Conservation (phyloP, 2,888 invertebrate genomes). For the Apodemia duryi region DNA sequence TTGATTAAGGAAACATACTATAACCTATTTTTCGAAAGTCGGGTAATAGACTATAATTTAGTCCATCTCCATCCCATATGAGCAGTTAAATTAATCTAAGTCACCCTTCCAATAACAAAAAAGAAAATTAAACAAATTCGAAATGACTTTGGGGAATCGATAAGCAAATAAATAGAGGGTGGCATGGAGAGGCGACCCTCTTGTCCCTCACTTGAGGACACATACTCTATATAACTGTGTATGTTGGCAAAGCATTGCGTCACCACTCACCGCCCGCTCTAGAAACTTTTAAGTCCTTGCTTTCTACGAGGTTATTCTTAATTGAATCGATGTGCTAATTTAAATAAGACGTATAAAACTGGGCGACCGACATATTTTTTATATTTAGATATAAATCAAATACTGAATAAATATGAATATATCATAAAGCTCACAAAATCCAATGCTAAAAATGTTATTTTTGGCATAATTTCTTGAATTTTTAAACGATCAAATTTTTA, state of each 20-base stretch:
- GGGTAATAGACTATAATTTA: not conserved
- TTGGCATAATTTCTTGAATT: no score
- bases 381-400: no score
- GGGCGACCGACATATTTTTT: no score
- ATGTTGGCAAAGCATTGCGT: constrained; percentile 43
- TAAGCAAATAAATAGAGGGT: constrained; percentile 62
- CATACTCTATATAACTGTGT: constrained; percentile 42
- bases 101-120: constrained; percentile 22
- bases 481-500: no score
- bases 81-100: not conserved
- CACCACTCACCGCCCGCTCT: constrained; percentile 34
- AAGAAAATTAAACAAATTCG: constrained; percentile 42
- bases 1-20: no score
- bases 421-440: no score
- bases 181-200: constrained; percentile 40
- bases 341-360: no score
- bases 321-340: not conserved
- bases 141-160: constrained; percentile 52
- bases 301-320: not conserved
- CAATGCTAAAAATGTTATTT: no score
- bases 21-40: not conserved
- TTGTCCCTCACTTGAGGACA: constrained; percentile 31
- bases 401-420: no score
- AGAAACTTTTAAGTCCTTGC: constrained; percentile 8
- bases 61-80: not conserved